These are phyloP conservation scores for Cossypha dichroa DNA, from an alignment of 2,797 vertebrate genomes.

Conservation along the genomic window DNA sequence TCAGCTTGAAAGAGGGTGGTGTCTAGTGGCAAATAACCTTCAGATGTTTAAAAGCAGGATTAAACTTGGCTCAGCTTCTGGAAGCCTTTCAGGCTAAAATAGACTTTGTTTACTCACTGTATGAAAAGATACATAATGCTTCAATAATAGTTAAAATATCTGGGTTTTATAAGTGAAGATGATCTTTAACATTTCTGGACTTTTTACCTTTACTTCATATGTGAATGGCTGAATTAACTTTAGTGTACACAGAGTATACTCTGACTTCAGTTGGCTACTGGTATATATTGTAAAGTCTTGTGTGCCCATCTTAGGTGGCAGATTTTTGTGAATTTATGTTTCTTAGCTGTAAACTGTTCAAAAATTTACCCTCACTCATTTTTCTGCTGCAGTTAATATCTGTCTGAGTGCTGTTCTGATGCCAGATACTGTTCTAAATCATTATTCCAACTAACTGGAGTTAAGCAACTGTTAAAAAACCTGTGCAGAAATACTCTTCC, in stretches of 20 bases:
- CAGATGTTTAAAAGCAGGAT: constrained; percentile 30
- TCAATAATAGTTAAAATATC: not conserved
- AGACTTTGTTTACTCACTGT: not conserved
- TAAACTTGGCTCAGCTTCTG: constrained; percentile 12
- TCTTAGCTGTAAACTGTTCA: not conserved
- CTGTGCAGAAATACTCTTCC: not conserved
- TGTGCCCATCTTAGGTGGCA: not conserved
- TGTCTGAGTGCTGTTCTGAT: not conserved
- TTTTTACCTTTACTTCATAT: not conserved
- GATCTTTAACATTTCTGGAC: not conserved
- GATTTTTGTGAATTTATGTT: not conserved
- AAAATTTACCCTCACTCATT: not conserved
- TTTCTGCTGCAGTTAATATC: not conserved
- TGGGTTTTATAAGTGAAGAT: not conserved
- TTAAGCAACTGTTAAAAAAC: not conserved
- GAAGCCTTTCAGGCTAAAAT: not conserved
- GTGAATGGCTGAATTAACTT: not conserved
- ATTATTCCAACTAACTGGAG: not conserved
- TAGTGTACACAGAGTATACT: not conserved
- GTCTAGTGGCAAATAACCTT: not conserved
- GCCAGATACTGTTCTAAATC: not conserved
- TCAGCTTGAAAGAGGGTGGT: not conserved
- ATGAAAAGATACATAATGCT: not conserved
- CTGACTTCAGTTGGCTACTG: not conserved
- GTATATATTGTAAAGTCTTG: not conserved